A percentile compares a stretch with the other conserved stretches of the same genome.
phyloP scores from a whole-genome alignment of 1,140 invertebrate species.

The Heliothis virescens region DNA sequence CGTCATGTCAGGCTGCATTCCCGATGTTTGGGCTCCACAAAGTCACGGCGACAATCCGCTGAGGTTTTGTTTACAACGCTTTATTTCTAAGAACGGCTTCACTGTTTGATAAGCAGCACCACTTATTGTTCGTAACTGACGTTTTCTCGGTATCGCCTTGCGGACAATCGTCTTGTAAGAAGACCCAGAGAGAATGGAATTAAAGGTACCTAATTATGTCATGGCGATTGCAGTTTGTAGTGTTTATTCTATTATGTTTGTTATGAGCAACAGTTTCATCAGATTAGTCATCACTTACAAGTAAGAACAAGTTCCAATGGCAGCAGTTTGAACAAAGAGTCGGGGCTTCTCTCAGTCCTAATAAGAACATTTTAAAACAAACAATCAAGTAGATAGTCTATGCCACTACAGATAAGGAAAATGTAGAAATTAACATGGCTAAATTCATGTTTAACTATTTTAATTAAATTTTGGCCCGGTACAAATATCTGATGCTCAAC shows the following conservation, averaged over 20 bases:
- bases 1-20: slow-evolving; percentile 39
- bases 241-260: background rate
- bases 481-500: background rate
- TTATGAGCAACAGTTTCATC: background rate
- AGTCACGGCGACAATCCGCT: slow-evolving; percentile 7
- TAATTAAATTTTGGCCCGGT: background rate
- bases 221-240: background rate
- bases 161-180: slow-evolving; percentile 29
- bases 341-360: background rate
- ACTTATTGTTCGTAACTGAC: slow-evolving; percentile 23
- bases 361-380: slow-evolving; percentile 8
- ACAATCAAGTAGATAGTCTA: background rate
- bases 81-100: slow-evolving; percentile 57
- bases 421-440: too few relatives aligned
- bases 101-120: slow-evolving; percentile 50
- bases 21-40: slow-evolving; percentile 23
- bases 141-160: slow-evolving; percentile 36
- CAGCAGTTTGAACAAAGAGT: slow-evolving; percentile 1
- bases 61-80: slow-evolving; percentile 58
- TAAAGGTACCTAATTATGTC: background rate
- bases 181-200: slow-evolving; percentile 17
- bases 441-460: too few relatives aligned
- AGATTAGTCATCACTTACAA: slow-evolving; percentile 26
- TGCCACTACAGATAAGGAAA: too few relatives aligned
- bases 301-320: background rate